Percentiles rank a stretch among this genome's conserved stretches.
Conservation (phyloP, 2,113 vertebrate species). For the Tapirus terrestris region DNA sequence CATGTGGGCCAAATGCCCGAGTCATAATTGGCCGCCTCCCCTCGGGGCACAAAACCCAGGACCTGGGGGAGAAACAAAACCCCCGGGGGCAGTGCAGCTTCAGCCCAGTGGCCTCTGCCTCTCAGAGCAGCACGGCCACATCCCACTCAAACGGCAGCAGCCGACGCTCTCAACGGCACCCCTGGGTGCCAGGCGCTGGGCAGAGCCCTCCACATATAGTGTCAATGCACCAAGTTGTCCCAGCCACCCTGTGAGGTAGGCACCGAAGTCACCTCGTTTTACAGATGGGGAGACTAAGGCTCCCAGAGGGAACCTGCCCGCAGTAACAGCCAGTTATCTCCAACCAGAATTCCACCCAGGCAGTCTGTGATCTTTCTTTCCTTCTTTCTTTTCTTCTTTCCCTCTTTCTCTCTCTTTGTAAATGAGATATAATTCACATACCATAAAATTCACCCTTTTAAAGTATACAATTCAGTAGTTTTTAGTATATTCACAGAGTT, state of each 20-base stretch:
- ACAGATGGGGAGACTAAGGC: neutral
- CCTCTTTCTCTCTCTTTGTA: neutral
- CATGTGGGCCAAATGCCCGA: neutral
- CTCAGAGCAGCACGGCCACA: neutral
- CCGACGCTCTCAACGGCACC: accelerated
- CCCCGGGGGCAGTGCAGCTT: neutral
- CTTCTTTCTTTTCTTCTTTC: neutral
- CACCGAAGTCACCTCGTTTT: neutral
- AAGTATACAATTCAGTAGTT: neutral
- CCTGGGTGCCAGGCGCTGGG: neutral
- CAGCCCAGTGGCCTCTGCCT: neutral
- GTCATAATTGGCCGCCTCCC: neutral
- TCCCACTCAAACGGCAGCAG: too few relatives aligned
- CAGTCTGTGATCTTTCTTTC: neutral
- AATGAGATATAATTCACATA: neutral
- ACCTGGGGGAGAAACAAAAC: neutral
- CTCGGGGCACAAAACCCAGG: neutral
- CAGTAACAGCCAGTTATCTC: neutral
- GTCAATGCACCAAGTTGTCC: neutral
- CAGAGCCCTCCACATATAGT: neutral
- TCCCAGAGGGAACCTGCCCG: neutral
- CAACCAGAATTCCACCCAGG: neutral
- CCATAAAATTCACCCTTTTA: neutral
- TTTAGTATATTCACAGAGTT: neutral
- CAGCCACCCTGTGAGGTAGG: neutral